These are phyloP conservation scores for Plutella xylostella DNA, from an alignment of 2,888 invertebrate genomes.

Conservation along the genomic window DNA sequence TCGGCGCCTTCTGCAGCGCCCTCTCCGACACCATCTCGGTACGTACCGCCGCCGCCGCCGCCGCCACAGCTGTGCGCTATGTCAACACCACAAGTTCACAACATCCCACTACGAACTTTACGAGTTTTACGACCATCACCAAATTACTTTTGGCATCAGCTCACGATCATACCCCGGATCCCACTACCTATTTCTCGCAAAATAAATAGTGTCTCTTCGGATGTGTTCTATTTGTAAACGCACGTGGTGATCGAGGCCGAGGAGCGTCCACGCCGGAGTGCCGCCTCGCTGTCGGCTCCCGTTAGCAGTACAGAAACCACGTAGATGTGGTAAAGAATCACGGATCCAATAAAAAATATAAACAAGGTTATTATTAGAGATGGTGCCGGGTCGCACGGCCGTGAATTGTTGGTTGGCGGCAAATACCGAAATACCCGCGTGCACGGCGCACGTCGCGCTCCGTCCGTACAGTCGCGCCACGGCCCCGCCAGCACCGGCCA, in stretches of 20 bases:
- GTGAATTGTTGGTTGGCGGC: conserved; percentile 59
- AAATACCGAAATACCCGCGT: conserved; percentile 64
- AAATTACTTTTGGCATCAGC: conserved; percentile 23
- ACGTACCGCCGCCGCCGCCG: conserved; percentile 29
- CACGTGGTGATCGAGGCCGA: conserved; percentile 61
- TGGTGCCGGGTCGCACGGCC: conserved; percentile 59
- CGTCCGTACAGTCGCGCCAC: conserved; percentile 22
- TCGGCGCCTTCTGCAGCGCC: conserved; percentile 66
- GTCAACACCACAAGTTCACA: no score
- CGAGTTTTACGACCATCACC: neutral
- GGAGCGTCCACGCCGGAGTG: conserved; percentile 26
- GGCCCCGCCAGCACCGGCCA: conserved; percentile 5
- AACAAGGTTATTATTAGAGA: conserved; percentile 68
- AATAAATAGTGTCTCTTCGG: conserved; percentile 33
- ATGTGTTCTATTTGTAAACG: conserved; percentile 47
- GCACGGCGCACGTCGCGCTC: conserved; percentile 14
- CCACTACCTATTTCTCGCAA: conserved; percentile 29
- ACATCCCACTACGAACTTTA: neutral
- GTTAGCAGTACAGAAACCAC: conserved; percentile 22
- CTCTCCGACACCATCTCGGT: conserved; percentile 64
- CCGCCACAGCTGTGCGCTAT: neutral
- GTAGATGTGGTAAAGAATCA: conserved; percentile 31
- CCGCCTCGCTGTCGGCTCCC: conserved; percentile 10
- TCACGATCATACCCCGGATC: conserved; percentile 29
- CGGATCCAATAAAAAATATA: conserved; percentile 61